Base-by-base conservation (phyloP, 1,140 invertebrate species). In the Plectrocnemia conspersa region DNA sequence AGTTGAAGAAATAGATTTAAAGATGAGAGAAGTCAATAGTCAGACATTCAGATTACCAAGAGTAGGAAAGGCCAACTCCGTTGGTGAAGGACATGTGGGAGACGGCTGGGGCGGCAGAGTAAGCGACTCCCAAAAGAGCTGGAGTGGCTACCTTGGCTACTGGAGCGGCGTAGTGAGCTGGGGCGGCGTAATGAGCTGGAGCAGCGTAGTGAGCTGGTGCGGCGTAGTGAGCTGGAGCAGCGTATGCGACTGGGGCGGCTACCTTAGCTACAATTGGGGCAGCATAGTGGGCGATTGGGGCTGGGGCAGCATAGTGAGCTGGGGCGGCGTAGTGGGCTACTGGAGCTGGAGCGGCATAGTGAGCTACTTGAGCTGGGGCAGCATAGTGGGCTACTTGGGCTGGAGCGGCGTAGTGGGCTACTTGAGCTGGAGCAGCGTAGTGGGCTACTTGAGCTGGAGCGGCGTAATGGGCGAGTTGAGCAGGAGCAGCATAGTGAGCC, bases 51-150 rank as follows among this genome's bases (percentile, higher is more conserved):
- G 23, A 21, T 71, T 74, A 79, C 74, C 76, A 79, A 33, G 66
- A 68, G 61, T 80, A 81, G 18, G 76, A 73, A 49, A 81, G 66
- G 19, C 81, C 79, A 3, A 80, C 68, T 52, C 78, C 79, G 49
- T 79, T 81, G 64, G 70, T 71, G 68, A 81, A 84, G 22, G 74
- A 77, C 76, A 85, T 81, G 66, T 83, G 82, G 11, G 82, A 80
- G 0, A 84, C 83, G 15, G 80, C 79, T 2, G 82, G 79, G 3
- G 82, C 82, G 19, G 82, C 80, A 2, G 81, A 83, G 65, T 82
- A 82, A 0, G 78, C 75, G 22, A 78, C 75, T 42, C 76, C 76
- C n/a, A 77, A 64, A n/a, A 78, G 68, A 19, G 72, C 72, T 24
- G 57, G 70, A 62, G 62, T 72, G 23, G 68, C 67, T 3, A 73